Base-by-base conservation (phyloP, 2,888 invertebrate species). In the Aproaerema taeniolella region DNA sequence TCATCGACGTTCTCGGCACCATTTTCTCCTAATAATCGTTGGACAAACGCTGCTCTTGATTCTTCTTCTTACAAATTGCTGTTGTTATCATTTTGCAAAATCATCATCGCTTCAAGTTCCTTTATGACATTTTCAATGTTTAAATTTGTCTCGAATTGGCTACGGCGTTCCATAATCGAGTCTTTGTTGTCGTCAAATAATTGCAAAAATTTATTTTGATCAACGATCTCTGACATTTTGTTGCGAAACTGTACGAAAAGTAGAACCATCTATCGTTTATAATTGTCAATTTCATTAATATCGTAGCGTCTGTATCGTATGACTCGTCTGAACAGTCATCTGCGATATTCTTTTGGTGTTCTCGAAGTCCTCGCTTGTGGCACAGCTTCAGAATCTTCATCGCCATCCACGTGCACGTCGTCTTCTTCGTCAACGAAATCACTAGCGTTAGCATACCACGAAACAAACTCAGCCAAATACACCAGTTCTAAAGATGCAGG, bases 221-320 rank as follows among this genome's bases (percentile, higher is more conserved):
- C 58, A 47, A 58, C 34, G 50, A 58, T 53, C 1, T 55, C 55
- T 12, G 41, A 4, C 0, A 46, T 43, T 63, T 72, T 67, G 47
- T 55, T 57, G 39, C 55, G 52, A 44, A 70, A 74, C 2, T 52
- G 67, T 3, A 69, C 9, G 45, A 64, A 58, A 17, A 75, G 52
- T 11, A 55, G 45, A n/a, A 64, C 61, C 63, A 67, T 68, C 44
- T 63, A 65, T 11, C 63, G 52, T 50, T 46, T 50, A 55, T 74
- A 75, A 46, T 64, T 52, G 31, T 44, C 52, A 47, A 63, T 50
- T 25, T 50, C 43, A 41, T 52, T 57, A 35, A 67, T 68, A 36
- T 75, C 65, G 50, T 69, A 74, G 50, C 58, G 43, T 45, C 69
- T 53, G 55, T 60, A 66, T 49, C 67, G 57, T 53, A 67, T 66